These are phyloP conservation scores for Nesometra sesokonis DNA, from an alignment of 35 echinoderm and acorn worm genomes.

Conservation along the genomic window DNA sequence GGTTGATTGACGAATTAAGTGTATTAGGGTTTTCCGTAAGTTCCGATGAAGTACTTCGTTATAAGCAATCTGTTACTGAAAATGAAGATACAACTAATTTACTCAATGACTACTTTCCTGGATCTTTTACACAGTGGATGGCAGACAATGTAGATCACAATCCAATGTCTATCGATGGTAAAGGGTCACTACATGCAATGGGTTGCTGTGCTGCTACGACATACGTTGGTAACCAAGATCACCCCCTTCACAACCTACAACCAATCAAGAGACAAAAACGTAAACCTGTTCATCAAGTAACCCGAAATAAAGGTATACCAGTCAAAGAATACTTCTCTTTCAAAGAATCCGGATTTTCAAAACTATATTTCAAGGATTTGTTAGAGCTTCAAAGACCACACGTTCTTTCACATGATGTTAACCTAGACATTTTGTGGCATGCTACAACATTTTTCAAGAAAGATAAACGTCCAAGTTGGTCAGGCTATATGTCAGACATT, in stretches of 20 bases:
- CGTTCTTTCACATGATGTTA: too few relatives aligned
- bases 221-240: background rate
- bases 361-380: too few relatives aligned
- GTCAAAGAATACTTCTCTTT: too few relatives aligned
- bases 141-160: constrained; percentile 13
- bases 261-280: constrained; percentile 6
- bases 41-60: constrained; percentile 9
- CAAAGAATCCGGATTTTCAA: too few relatives aligned
- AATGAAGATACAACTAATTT: background rate
- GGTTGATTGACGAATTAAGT: constrained; percentile 6
- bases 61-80: constrained; percentile 6
- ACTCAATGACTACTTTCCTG: background rate
- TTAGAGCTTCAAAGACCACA: too few relatives aligned
- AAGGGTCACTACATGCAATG: background rate
- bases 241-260: background rate
- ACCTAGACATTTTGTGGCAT: too few relatives aligned
- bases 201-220: background rate
- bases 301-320: too few relatives aligned
- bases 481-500: too few relatives aligned
- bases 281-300: too few relatives aligned
- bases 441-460: too few relatives aligned
- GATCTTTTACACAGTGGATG: constrained; percentile 1
- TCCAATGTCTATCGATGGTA: background rate
- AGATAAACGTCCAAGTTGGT: too few relatives aligned
- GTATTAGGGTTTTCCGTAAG: background rate